Evolutionary conservation across 2,797 vertebrate species (phyloP), one percentile per base, ranked within the genome.

Genomic region (Setipinna tenuifilis): DNA sequence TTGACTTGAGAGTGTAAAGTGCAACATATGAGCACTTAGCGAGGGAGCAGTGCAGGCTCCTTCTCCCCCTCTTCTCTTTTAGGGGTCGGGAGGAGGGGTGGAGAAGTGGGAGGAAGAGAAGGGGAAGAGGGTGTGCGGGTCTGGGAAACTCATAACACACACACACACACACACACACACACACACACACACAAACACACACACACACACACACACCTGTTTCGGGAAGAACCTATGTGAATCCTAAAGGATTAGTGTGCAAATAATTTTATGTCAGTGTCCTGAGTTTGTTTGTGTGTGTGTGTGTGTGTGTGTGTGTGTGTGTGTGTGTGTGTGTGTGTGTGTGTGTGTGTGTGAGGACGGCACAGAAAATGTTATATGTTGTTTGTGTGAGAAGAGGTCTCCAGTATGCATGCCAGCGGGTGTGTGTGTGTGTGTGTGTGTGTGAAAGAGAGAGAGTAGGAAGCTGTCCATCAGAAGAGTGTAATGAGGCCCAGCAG

Each of bases 1-100:
- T 85, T 31, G 92, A 87, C 90, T 83, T 82, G 82, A 92, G 92
- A 93, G 90, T 88, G 82, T 90, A 44, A 88, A 90, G 88, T 89
- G 87, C 71, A 86, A 87, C 44, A 82, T 58, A 31, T 61, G 85
- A 28, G 91, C 91, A 93, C 92, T 93, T 92, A 92, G 90, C 16
- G 89, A 90, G 87, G 90, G 88, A 86, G 9, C 7, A 54, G 50
- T 9, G 16, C 68, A 17, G 68, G 31, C 68, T 17, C 28, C 5
- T 7, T 75, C 28, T 35, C 28, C 12, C 28, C n/a, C 62, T n/a
- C n/a, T n/a, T n/a, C 28, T 28, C 11, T 25, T 28, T 54, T 54
- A 90, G 89, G 89, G 89, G 85, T 59, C 19, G 21, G 58, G 58
- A 21, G 19, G 58, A 59, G 17, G 7, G 50, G n/a, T 50, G 23